Percentiles rank a stretch among this genome's conserved stretches.
phyloP scores from a whole-genome alignment of 2,113 vertebrate genomes.

The Hippocampus guttulatus region DNA sequence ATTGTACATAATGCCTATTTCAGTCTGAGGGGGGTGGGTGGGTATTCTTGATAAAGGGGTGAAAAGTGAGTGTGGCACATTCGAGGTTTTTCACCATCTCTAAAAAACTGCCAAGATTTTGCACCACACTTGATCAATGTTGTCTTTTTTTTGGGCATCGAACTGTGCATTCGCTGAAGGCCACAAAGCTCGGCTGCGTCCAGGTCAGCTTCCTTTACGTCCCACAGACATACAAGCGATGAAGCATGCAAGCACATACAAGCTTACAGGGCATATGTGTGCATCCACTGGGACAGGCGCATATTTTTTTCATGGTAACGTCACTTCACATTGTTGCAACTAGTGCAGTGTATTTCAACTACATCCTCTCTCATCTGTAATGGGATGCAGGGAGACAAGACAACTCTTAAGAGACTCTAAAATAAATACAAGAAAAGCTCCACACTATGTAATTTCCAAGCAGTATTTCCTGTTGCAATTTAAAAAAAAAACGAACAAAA shows the following conservation, averaged over 20 bases:
- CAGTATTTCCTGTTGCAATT: too few relatives aligned
- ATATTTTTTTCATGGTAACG: slow-evolving; percentile 45
- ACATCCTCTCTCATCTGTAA: slow-evolving; percentile 15
- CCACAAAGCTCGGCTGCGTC: slow-evolving; percentile 10
- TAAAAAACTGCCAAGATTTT: neutral
- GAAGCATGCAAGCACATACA: slow-evolving; percentile 9
- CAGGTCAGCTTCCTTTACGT: slow-evolving; percentile 13
- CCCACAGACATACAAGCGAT: neutral
- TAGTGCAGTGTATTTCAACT: slow-evolving; percentile 26
- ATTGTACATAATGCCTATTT: neutral
- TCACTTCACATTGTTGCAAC: slow-evolving; percentile 27
- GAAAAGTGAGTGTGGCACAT: neutral
- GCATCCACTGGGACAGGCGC: slow-evolving; percentile 10
- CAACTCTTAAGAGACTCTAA: neutral
- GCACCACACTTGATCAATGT: neutral
- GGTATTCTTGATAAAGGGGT: neutral
- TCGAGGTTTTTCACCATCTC: neutral
- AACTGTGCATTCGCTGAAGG: neutral
- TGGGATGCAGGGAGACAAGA: neutral
- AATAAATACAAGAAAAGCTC: too few relatives aligned
- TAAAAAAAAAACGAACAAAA: too few relatives aligned
- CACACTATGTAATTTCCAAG: too few relatives aligned
- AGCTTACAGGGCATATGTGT: slow-evolving; percentile 9
- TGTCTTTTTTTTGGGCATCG: neutral
- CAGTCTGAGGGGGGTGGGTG: neutral